Evolutionary conservation across 2,113 vertebrate genomes (phyloP), one percentile per base, ranked within the genome.

Genomic region (Riparia riparia): DNA sequence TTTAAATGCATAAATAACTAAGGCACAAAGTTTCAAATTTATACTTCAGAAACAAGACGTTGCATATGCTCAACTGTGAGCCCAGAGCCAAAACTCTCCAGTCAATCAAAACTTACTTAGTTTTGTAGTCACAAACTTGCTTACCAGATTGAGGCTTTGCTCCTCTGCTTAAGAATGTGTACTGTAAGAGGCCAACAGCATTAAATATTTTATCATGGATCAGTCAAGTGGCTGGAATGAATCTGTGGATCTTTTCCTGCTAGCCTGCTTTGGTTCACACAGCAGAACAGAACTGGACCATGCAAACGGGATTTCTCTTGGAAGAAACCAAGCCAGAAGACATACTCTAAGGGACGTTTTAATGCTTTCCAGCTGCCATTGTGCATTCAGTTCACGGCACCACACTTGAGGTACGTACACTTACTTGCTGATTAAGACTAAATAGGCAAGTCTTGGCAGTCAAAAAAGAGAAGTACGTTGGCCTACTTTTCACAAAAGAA

Each of bases 361-460:
- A 86, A 78, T 70, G 64, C 39, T 83, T 86, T 77, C 64, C 76
- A 77, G 58, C 71, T 93, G 81, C 86, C 71, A 20, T 50, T 70
- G 54, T 3, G 15, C 76, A 83, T 95, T 89, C 51, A 45, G n/a
- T 84, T 90, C 80, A 74, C 0, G 2, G n/a, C 83, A 87, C 73
- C 73, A 81, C 72, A 84, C 72, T 83, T 89, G 73, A 93, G 60
- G 47, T 81, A 78, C 39, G 42, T 37, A 80, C 39, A 95, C 83
- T 93, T 90, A 81, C 73, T 92, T 95, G 64, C 71, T 92, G 76
- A 92, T 93, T 86, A 89, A 77, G 70, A 91, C 60, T 76, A 95
- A 91, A 84, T 72, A 64, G 74, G 25, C 53, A n/a, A 61, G 31
- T n/a, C 73, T 94, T 89, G 90, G 69, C 84, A 89, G 71, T 87